Evolutionary conservation across 2,888 invertebrate species (phyloP).

Genomic region (Oscheius sp.): DNA sequence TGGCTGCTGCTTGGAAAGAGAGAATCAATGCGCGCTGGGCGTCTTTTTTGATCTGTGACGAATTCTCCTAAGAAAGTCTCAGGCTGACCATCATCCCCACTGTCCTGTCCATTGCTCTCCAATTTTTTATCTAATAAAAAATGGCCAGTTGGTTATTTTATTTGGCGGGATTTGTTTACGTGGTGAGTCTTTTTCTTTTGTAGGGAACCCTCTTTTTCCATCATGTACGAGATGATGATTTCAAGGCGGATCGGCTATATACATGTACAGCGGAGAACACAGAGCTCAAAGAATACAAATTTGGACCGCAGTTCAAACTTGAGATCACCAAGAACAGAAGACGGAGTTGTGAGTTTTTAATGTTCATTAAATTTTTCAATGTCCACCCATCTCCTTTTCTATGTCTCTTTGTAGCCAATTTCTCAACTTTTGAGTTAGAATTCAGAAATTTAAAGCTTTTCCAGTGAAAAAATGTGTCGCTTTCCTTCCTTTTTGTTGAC

Average conservation of each 20-base stretch:
- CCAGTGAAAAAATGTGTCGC: too few species aligned
- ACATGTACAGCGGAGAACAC: constrained; percentile 70
- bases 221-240: constrained; percentile 67
- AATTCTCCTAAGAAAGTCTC: not conserved
- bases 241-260: constrained; percentile 67
- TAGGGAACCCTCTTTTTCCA: constrained; percentile 70
- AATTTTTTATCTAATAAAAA: not conserved
- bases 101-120: not conserved
- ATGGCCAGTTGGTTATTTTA: not conserved
- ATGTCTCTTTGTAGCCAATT: too few species aligned
- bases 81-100: not conserved
- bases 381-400: too few species aligned
- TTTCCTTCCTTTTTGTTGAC: too few species aligned
- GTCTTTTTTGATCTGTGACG: not conserved
- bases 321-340: constrained; percentile 55
- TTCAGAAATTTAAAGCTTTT: too few species aligned
- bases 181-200: constrained; percentile 24
- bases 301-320: constrained; percentile 67
- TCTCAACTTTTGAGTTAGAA: too few species aligned
- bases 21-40: constrained; percentile 27
- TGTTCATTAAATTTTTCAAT: too few species aligned
- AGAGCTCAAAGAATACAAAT: constrained; percentile 70
- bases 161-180: not conserved
- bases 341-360: constrained; percentile 50
- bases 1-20: not conserved